Evolutionary conservation across 2,113 vertebrate species (phyloP).

Genomic region (Pimephales promelas): DNA sequence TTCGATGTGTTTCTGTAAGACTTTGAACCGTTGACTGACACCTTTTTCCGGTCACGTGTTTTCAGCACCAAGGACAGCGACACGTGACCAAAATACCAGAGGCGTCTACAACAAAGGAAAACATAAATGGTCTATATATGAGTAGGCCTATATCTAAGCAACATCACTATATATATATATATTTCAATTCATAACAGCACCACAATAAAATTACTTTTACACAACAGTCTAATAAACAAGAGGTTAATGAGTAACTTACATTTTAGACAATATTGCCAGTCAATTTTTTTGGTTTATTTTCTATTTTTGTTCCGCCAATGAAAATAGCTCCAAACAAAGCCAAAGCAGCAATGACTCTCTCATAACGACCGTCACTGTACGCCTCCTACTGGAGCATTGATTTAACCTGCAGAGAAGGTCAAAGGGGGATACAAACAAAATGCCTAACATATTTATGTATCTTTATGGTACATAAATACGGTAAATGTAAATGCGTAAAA

Average conservation of each 20-base stretch:
- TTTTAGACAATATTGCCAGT: not conserved
- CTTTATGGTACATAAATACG: no score
- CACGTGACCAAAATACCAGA: slow-evolving; percentile 4
- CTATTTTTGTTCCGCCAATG: not conserved
- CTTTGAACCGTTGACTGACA: not conserved
- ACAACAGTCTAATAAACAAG: not conserved
- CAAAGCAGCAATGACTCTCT: not conserved
- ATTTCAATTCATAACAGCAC: not conserved
- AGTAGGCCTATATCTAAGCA: not conserved
- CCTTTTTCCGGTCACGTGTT: not conserved
- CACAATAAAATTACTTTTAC: not conserved
- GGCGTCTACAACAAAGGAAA: not conserved
- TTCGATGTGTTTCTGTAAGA: not conserved
- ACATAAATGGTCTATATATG: not conserved
- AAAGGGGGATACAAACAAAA: no score
- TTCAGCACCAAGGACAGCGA: slow-evolving; percentile 73
- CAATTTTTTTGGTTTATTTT: not conserved
- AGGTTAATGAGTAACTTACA: not conserved
- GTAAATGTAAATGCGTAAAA: no score
- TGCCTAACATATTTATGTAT: no score
- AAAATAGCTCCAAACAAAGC: not conserved
- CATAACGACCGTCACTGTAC: not conserved
- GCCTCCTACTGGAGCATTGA: no score
- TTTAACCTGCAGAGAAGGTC: no score
- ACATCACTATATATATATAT: no score